Evolutionary conservation across 2,797 vertebrate species (phyloP), one percentile per base, ranked within the genome.

Genomic region (Micrastur ruficollis): DNA sequence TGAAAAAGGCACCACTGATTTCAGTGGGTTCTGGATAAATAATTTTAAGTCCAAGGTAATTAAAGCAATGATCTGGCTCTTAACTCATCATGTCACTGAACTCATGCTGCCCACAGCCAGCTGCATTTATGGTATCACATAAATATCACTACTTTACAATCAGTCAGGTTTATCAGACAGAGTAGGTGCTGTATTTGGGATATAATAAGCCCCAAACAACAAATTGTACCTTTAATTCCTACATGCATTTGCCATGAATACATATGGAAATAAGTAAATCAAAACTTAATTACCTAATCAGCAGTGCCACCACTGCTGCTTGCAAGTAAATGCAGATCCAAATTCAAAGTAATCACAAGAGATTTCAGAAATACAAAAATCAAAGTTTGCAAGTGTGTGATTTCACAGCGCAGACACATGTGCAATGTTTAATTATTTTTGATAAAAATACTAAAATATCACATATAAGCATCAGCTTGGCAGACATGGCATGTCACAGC

Each of bases 361-460:
- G n/a, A 58, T 8, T 53, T 66, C 53, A 68, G 66, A 72, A 74
- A 68, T 20, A 26, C 0, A 74, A 71, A 76, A 83, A 55, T 23
- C 14, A 12, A 50, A 36, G 8, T 34, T 65, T 34, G 29, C 6
- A 31, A 66, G n/a, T 1, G 11, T 7, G 10, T 2, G 3, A 34
- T 67, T 85, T 88, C 47, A 71, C 1, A 2, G 18, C 0, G 0
- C 22, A 58, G 46, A 70, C 38, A n/a, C 6, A 26, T 32, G n/a
- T 56, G 31, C 40, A 50, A 34, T 2, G 34, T 75, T 85, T 42
- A 32, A 46, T 76, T 86, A 11, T 34, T 81, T 81, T 80, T 62
- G 2, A 89, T 80, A 74, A 59, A 87, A 93, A 80, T 32, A n/a
- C 34, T 56, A 67, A 47, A 63, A 74, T 38, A 46, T 15, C 31